phyloP scores from a whole-genome alignment of 2,888 invertebrate genomes.

The Drosophila buzzatii region DNA sequence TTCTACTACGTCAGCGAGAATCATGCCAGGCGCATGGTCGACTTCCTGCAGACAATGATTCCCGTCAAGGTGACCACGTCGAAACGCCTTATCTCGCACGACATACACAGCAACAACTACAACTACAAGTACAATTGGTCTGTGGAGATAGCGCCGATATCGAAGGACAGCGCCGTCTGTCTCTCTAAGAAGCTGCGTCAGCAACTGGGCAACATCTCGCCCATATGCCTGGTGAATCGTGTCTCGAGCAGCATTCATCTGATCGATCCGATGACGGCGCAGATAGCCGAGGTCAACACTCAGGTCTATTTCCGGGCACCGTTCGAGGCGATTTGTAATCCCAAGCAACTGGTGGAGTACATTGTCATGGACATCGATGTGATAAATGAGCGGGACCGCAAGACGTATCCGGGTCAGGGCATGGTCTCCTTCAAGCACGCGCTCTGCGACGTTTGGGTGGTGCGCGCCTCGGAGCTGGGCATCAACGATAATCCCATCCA shows the following conservation, averaged over 20 bases:
- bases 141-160: constrained; percentile 97
- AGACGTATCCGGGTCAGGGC: constrained; percentile 94
- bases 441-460: constrained; percentile 97
- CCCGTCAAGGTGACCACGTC: constrained; percentile 95
- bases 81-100: constrained; percentile 98
- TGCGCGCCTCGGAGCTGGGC: constrained; percentile 94
- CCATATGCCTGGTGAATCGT: constrained; percentile 94
- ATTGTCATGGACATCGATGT: constrained; percentile 96
- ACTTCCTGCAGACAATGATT: constrained; percentile 94
- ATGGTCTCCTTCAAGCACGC: constrained; percentile 94
- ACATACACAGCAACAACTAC: constrained; percentile 97
- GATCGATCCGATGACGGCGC: constrained; percentile 95
- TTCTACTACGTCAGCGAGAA: constrained; percentile 96
- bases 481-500: constrained; percentile 92
- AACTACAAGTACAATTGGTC: constrained; percentile 98
- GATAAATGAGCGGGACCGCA: constrained; percentile 88
- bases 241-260: constrained; percentile 96
- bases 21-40: constrained; percentile 97
- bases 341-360: constrained; percentile 96
- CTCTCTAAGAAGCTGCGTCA: constrained; percentile 94
- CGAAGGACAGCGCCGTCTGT: constrained; percentile 97
- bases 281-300: constrained; percentile 95
- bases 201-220: constrained; percentile 94
- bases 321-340: constrained; percentile 94
- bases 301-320: constrained; percentile 94